These are phyloP conservation scores for Myrmecobius fasciatus DNA, from an alignment of 2,113 vertebrate genomes.

Conservation along the genomic window DNA sequence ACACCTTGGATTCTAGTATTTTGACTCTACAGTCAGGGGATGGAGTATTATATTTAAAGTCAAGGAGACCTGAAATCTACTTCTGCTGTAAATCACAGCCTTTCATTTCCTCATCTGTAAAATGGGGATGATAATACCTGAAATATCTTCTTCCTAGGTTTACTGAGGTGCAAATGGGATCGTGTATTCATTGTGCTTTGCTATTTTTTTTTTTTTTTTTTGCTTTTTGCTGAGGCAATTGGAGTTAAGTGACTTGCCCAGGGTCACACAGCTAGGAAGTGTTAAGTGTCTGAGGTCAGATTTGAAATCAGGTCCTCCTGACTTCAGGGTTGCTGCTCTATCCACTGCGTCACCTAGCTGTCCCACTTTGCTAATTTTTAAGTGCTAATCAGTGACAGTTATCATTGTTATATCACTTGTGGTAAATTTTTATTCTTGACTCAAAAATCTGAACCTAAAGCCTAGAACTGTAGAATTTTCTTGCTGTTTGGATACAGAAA, in stretches of 20 bases:
- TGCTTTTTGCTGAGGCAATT: too few species aligned
- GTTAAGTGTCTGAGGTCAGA: too few species aligned
- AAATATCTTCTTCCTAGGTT: background rate
- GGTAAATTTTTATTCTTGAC: conserved; percentile 47
- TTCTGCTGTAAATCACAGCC: background rate
- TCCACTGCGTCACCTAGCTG: too few species aligned
- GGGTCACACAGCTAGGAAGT: too few species aligned
- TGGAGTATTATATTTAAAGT: background rate
- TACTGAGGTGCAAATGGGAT: background rate
- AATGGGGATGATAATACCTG: background rate
- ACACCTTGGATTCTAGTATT: background rate
- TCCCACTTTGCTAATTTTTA: background rate
- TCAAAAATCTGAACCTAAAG: background rate
- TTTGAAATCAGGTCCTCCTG: too few species aligned
- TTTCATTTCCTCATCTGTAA: background rate
- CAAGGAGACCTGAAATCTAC: background rate
- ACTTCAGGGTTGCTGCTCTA: too few species aligned
- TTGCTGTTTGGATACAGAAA: conserved; percentile 37
- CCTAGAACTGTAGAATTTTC: background rate
- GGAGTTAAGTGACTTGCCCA: too few species aligned
- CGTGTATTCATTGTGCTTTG: background rate
- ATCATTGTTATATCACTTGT: conserved; percentile 12
- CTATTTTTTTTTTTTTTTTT: too few species aligned
- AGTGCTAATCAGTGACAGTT: background rate
- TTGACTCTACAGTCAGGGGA: background rate